Percentiles rank a stretch among this genome's conserved stretches.
Evolutionary conservation across 2,113 vertebrate genomes (phyloP).

Genomic region (Lonchura striata): DNA sequence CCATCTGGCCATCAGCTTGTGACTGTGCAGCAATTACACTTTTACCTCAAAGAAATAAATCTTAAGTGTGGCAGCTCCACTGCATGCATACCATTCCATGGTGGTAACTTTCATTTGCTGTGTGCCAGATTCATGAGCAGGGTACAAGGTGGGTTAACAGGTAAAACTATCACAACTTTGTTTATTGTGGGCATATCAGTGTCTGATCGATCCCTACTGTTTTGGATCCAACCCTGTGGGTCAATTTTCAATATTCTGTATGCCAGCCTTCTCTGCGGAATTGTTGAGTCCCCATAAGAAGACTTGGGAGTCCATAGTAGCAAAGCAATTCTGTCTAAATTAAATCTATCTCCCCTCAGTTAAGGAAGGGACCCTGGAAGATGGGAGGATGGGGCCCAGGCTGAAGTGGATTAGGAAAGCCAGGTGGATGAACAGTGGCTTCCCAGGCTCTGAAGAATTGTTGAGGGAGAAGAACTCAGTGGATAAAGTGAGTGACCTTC

Average conservation of each 20-base stretch:
- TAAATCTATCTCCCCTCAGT: neutral
- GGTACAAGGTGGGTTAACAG: neutral
- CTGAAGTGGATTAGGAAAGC: constrained; percentile 63
- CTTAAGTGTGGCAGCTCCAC: neutral
- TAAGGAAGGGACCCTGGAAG: constrained; percentile 16
- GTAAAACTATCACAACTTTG: neutral
- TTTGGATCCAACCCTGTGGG: neutral
- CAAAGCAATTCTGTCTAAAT: neutral
- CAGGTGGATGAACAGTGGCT: constrained; percentile 65
- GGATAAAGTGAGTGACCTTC: constrained; percentile 71
- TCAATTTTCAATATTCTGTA: neutral
- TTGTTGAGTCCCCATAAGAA: neutral
- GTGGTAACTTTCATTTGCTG: neutral
- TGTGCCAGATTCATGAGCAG: neutral
- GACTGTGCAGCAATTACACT: no score
- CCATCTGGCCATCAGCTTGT: no score
- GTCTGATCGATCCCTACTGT: neutral
- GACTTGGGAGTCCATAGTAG: neutral
- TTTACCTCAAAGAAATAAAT: no score
- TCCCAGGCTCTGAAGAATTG: constrained; percentile 64
- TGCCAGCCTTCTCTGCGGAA: neutral
- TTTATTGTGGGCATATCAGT: neutral
- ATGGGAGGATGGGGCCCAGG: constrained; percentile 18
- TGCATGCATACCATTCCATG: neutral
- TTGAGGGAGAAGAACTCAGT: constrained; percentile 35